Evolutionary conservation across 2,113 vertebrate species (phyloP).

Genomic region (Syngnathus scovelli): DNA sequence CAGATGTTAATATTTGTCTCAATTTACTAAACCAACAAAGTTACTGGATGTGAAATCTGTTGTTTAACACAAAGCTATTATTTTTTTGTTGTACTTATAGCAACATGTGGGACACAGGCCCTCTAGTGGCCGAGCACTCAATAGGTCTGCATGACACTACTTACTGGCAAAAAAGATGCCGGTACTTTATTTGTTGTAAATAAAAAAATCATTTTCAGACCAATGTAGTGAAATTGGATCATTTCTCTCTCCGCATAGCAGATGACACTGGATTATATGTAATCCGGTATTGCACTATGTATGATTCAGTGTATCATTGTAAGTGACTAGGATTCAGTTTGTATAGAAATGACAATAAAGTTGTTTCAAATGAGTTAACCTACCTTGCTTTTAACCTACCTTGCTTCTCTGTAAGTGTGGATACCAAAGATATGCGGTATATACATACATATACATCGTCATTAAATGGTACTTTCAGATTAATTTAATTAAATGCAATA

Average conservation of each 20-base stretch:
- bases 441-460: too few relatives aligned
- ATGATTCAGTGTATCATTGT: not conserved
- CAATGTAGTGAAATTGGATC: too few relatives aligned
- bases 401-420: not conserved
- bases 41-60: not conserved
- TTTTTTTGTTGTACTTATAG: not conserved
- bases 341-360: slow-evolving; percentile 44
- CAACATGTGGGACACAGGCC: not conserved
- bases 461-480: too few relatives aligned
- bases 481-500: too few relatives aligned
- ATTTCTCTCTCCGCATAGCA: not conserved
- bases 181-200: too few relatives aligned
- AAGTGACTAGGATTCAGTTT: slow-evolving; percentile 5
- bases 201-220: too few relatives aligned
- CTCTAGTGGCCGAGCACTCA: not conserved
- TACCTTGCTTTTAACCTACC: not conserved
- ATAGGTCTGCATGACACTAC: not conserved
- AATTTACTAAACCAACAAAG: not conserved
- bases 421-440: too few relatives aligned
- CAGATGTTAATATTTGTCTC: not conserved
- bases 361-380: slow-evolving; percentile 20
- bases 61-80: too few relatives aligned
- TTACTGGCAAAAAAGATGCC: not conserved
- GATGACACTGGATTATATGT: not conserved
- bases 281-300: not conserved